Percentiles rank a stretch among this genome's conserved stretches.
Conservation (phyloP, 1,140 invertebrate species). For the Megathymus violae region DNA sequence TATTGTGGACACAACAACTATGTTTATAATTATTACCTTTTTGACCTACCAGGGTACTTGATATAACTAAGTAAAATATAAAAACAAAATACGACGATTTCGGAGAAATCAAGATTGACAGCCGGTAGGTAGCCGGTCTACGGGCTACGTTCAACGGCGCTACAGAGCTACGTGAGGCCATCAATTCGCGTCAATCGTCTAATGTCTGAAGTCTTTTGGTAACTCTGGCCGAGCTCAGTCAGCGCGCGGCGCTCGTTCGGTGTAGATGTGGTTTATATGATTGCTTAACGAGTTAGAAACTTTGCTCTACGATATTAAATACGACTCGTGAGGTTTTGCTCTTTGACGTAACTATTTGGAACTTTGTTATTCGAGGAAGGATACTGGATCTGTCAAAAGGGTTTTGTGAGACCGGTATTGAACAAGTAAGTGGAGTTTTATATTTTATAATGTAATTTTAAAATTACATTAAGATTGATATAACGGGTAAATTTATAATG, state of each 20-base stretch:
- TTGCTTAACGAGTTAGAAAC: neutral
- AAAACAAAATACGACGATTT: no score
- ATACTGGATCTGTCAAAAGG: no score
- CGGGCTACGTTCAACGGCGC: slow-evolving; percentile 21
- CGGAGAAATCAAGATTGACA: slow-evolving; percentile 16
- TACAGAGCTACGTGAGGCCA: slow-evolving; percentile 19
- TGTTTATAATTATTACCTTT: no score
- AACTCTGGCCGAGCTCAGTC: neutral
- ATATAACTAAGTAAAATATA: no score
- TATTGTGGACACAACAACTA: no score
- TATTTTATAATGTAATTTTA: no score
- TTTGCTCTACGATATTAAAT: slow-evolving; percentile 4
- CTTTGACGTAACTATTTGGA: neutral
- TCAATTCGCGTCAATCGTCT: slow-evolving; percentile 19
- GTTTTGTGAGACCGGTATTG: no score
- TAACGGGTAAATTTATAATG: no score
- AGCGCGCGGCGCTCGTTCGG: slow-evolving; percentile 9
- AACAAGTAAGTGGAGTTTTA: no score
- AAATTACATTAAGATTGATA: no score
- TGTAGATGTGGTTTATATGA: neutral
- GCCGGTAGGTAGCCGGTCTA: slow-evolving; percentile 17
- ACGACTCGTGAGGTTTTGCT: neutral
- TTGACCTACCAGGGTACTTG: no score
- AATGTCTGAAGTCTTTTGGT: neutral
- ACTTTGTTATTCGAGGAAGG: neutral